Base-by-base conservation (phyloP, 2,888 invertebrate genomes). In the Acleris cristana region DNA sequence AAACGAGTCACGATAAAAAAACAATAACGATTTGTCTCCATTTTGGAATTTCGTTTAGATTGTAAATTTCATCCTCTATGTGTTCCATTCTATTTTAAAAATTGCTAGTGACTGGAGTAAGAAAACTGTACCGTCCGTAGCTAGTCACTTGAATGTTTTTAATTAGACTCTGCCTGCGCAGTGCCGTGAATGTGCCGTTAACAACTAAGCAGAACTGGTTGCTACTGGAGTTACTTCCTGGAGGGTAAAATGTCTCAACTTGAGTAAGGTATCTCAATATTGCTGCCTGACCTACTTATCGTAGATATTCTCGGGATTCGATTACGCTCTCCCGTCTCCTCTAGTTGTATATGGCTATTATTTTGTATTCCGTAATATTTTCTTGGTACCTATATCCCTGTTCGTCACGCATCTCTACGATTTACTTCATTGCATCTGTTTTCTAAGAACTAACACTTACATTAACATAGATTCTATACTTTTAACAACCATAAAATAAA, bases 131-230 rank as follows among this genome's bases (percentile, higher is more conserved):
- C 30, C 8, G 30, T 34, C 34, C 34, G 8, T 10, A 10, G 34
- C 34, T 3, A 10, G 56, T 45, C 19, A 56, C 55, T 66, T 51
- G 45, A 60, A 56, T 53, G 58, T 56, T 56, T 61, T 65, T 61
- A 65, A 65, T 65, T 61, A 61, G 55, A 61, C 49, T 40, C 40
- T 40, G 14, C 40, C 14, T 14, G 40, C 14, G 60, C 40, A 72
- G 71, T 70, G 72, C 71, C 70, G 72, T 74, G 72, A 74, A 75
- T 71, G 69, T 75, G 53, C 76, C 77, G 77, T 72, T 79, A 77
- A 72, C 71, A 71, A 68, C 69, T 68, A 56, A 62, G 66, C 71
- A 64, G 70, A 72, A 70, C 57, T 63, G 45, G 58, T 58, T 58
- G 58, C 58, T 58, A 58, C 48, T 21, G 48, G 48, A 48, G 58